A percentile compares a stretch with the other conserved stretches of the same genome.
Conservation (phyloP, 2,113 vertebrate genomes). For the Prunella himalayana region DNA sequence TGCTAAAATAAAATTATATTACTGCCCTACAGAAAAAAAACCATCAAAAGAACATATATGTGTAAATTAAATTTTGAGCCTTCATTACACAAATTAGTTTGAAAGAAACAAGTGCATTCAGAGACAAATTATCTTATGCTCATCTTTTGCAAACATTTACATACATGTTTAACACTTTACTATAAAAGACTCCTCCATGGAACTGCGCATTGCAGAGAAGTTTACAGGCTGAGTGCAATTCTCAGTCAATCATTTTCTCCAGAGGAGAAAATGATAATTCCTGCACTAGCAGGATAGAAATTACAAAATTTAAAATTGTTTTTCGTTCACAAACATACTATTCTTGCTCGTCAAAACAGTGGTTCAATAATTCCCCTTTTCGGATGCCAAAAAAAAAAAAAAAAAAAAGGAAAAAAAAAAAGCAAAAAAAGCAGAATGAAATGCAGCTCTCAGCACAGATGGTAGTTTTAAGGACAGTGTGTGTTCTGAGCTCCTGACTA, state of each 20-base stretch:
- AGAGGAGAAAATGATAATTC: neutral
- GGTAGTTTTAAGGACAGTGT: neutral
- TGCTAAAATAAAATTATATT: neutral
- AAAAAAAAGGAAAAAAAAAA: too few relatives aligned
- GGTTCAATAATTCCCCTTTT: neutral
- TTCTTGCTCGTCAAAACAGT: fast-evolving
- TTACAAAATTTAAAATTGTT: neutral
- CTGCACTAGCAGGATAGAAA: neutral
- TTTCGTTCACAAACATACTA: neutral
- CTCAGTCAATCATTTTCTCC: neutral
- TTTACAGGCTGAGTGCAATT: neutral
- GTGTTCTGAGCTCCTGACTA: neutral
- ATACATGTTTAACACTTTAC: neutral
- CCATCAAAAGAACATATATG: neutral
- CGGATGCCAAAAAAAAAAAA: neutral
- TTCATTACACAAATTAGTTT: neutral
- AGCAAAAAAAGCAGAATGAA: neutral
- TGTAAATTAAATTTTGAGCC: neutral
- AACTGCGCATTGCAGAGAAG: neutral
- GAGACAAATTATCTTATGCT: neutral
- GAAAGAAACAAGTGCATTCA: neutral
- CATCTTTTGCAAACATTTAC: slow-evolving; percentile 7
- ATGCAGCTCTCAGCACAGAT: neutral
- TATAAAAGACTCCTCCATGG: neutral
- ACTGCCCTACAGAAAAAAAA: neutral